Evolutionary conservation across 1,140 invertebrate genomes (phyloP), one percentile per base, ranked within the genome.

Genomic region (Rhopalosiphum padi): DNA sequence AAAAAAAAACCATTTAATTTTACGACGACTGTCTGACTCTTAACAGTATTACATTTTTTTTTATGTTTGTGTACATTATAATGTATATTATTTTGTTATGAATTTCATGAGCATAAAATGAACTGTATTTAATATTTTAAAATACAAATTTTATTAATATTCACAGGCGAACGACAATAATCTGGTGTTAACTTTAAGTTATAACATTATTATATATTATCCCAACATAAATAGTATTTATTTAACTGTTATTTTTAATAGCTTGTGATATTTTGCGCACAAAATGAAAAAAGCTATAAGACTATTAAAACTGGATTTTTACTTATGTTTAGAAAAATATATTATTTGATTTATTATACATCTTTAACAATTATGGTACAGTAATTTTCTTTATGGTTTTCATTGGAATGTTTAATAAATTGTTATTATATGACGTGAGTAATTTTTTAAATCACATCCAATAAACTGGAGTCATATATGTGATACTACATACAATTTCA

Each of bases 1-100:
- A 87, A 86, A 85, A 86, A 85, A 86, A 87, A 46, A 87, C 25
- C 43, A 43, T 48, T 87, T 87, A 18, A 43, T 87, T 87, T 87
- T 48, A 87, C 43, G 43, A 87, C n/a, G 41, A 46, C 85, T 25
- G 25, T 87, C 85, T 87, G 85, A 87, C 41, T 87, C 85, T 43
- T 46, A 43, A 46, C 43, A 48, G 15, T 87, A 87, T 87, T 48
- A 86, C 83, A 46, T 46, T 46, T 51, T 87, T 87, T 87, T 77
- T 87, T 87, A 87, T 46, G 41, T 30, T n/a, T 87, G 43, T 46
- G 41, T 46, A 46, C 30, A 46, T 87, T 87, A 30, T 48, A 46
- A 87, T 87, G 60, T 87, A 43, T 85, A 85, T 41, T 41, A 85
- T 41, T 85, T 41, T 85, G 35, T 85, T 85, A 43, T 85, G 83